A percentile compares a stretch with the other conserved stretches of the same genome.
Evolutionary conservation across 2,113 vertebrate genomes (phyloP).

Genomic region (Charina bottae): DNA sequence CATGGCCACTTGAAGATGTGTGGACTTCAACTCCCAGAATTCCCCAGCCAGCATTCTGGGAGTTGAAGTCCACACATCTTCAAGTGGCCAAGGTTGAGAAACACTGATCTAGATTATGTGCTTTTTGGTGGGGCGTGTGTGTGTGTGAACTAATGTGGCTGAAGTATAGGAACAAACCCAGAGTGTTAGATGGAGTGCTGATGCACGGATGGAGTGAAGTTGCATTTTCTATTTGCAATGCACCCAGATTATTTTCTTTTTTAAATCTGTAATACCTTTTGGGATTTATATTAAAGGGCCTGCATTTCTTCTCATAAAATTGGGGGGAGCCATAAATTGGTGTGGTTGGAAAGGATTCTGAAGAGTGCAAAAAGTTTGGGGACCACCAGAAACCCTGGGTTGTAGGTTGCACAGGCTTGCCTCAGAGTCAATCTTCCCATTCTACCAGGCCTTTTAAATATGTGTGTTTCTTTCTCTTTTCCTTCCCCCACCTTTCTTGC

Average conservation of each 20-base stretch:
- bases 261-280: neutral
- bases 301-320: neutral
- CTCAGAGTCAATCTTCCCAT: neutral
- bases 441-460: neutral
- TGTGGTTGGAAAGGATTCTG: neutral
- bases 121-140: neutral
- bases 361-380: neutral
- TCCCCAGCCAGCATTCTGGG: too few species aligned
- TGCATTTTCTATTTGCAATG: neutral
- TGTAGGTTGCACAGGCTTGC: neutral
- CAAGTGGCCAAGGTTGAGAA: too few species aligned
- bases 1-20: too few species aligned
- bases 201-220: neutral
- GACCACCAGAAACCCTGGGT: neutral
- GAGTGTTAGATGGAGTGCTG: neutral
- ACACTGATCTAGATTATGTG: neutral
- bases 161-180: neutral
- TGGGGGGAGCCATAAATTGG: neutral
- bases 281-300: neutral
- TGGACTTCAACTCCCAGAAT: too few species aligned
- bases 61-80: too few species aligned
- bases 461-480: neutral
- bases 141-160: neutral
- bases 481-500: neutral
- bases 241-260: neutral